Base-by-base conservation (phyloP, 1,140 invertebrate genomes). In the Amyelois transitella region DNA sequence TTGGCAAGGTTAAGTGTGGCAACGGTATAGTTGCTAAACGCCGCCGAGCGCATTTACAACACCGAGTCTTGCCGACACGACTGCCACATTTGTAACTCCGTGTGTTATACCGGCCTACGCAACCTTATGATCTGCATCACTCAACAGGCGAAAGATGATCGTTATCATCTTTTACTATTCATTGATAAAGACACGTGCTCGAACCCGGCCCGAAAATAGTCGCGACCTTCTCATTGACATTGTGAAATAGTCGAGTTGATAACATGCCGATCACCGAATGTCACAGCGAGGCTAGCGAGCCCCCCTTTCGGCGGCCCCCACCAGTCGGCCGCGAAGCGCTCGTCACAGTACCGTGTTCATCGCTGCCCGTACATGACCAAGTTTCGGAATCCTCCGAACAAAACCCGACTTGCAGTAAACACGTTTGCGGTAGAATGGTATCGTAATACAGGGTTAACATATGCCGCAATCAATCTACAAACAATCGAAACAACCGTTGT, bases 171-270 rank as follows among this genome's bases (percentile, higher is more conserved):
- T 38, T 38, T 38, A 38, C 6, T 14, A 38, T 14, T 38, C 12
- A 63, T 44, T 48, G 25, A 50, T 55, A 66, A 50, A 62, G 54
- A 72, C 69, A 72, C 64, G 67, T 77, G 68, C 72, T 72, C 64
- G 68, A 60, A 43, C 52, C 60, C 66, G 58, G 64, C 65, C 69
- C 79, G 66, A 82, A 84, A 82, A 84, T 82, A 82, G 70, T 69
- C 65, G 73, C 81, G 85, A 83, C 85, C 85, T 88, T 88, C 82
- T 86, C 82, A 86, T 86, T 88, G 85, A 88, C 85, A 88, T 88
- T 88, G 85, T 88, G 82, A 88, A 88, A 88, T 87, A 87, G 81
- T 81, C 78, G 69, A 81, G 68, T 73, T 88, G 85, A 86, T 88
- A 88, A 86, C 81, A 69, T 72, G 66, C 72, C 76, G 82, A 83